These are phyloP conservation scores for Cotesia vestalis DNA, from an alignment of 1,140 invertebrate species.

Conservation along the genomic window DNA sequence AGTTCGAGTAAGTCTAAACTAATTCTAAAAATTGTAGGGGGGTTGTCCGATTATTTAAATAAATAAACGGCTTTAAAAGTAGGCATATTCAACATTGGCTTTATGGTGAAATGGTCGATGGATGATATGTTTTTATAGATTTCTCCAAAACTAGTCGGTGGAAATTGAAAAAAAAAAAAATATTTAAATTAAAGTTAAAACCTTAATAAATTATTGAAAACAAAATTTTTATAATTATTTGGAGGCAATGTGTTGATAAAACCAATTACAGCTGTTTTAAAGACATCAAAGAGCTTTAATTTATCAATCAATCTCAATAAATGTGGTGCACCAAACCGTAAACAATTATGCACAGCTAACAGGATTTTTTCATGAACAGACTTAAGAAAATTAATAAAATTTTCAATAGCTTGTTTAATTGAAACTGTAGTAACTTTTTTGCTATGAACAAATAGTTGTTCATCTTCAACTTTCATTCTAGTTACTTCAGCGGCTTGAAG, in stretches of 20 bases:
- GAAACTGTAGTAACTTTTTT: not conserved
- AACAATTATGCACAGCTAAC: slow-evolving; percentile 1
- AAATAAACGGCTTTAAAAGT: no score
- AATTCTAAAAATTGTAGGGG: no score
- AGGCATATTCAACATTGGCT: no score
- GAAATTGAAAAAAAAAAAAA: no score
- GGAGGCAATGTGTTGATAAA: slow-evolving; percentile 25
- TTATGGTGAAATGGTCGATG: no score
- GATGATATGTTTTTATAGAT: no score
- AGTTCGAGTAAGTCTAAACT: no score
- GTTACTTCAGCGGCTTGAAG: slow-evolving; percentile 1
- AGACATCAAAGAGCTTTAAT: slow-evolving; percentile 20
- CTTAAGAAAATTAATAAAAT: not conserved
- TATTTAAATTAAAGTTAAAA: no score
- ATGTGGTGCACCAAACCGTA: slow-evolving; percentile 32
- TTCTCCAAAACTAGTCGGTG: no score
- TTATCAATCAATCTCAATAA: slow-evolving; percentile 21
- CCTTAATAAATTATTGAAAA: no score
- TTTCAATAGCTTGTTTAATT: not conserved
- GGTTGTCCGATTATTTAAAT: no score
- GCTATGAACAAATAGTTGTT: not conserved
- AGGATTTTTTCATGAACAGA: not conserved
- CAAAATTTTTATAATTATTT: no score
- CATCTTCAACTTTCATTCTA: not conserved
- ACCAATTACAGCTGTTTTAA: slow-evolving; percentile 31